Conservation (phyloP, 2,797 vertebrate species). For the Brachyalestes nurse region DNA sequence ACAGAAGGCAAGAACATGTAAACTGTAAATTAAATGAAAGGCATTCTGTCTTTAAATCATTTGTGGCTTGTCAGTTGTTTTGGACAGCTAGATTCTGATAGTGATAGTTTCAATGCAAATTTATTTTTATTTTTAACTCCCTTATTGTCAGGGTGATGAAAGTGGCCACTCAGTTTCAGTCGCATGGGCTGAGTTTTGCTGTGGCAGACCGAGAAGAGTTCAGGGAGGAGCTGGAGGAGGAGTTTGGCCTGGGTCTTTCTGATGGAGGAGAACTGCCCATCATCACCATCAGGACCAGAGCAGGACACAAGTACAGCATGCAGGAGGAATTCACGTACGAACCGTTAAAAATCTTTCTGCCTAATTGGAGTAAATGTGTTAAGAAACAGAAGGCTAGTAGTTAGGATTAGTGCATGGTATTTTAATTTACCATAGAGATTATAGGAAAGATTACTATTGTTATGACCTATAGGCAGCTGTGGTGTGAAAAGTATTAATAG, state of each 20-base stretch:
- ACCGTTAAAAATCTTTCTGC: background rate
- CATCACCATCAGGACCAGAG: conserved; percentile 59
- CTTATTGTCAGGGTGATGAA: conserved; percentile 63
- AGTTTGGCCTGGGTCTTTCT: conserved; percentile 59
- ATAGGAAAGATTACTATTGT: no score
- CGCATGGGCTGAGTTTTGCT: conserved; percentile 59
- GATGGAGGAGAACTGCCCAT: conserved; percentile 59
- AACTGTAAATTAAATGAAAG: background rate
- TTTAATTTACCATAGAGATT: no score
- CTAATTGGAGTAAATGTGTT: background rate
- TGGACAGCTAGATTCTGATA: background rate
- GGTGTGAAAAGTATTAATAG: no score
- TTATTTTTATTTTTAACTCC: background rate
- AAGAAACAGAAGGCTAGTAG: background rate
- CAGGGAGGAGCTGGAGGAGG: conserved; percentile 64
- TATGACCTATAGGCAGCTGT: no score
- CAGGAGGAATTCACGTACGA: conserved; percentile 69
- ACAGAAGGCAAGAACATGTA: background rate
- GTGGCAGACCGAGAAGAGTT: conserved; percentile 64
- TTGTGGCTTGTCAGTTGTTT: background rate
- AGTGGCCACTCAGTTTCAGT: conserved; percentile 61
- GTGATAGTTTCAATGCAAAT: no score
- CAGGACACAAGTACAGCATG: conserved; percentile 68
- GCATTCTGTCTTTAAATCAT: no score
- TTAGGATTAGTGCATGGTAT: background rate